These are phyloP conservation scores for Misgurnus mizolepis DNA, from an alignment of 2,113 vertebrate genomes.

Conservation along the genomic window DNA sequence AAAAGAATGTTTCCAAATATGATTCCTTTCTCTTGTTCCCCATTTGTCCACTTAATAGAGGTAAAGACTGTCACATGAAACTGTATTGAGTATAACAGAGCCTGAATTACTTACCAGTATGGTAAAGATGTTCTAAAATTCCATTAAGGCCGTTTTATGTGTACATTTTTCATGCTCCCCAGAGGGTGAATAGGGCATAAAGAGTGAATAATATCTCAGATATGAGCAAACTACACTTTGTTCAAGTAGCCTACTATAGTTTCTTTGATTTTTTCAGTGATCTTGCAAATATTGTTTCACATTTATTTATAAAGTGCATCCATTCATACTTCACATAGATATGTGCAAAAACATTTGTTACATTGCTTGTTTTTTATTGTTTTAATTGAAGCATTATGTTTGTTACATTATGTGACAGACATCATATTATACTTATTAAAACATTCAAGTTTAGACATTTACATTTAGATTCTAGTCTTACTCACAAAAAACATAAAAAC, in stretches of 20 bases:
- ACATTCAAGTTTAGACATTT: background rate
- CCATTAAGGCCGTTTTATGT: background rate
- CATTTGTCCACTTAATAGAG: background rate
- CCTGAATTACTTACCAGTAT: constrained; percentile 1
- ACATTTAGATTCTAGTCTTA: background rate
- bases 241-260: too few relatives aligned
- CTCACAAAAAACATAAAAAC: background rate
- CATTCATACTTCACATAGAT: too few relatives aligned
- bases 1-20: constrained; percentile 1
- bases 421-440: background rate
- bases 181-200: background rate
- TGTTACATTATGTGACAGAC: background rate
- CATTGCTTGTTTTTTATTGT: background rate
- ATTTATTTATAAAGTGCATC: too few relatives aligned
- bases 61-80: background rate
- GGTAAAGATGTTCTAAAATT: background rate
- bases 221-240: background rate
- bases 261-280: too few relatives aligned
- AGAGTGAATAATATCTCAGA: background rate
- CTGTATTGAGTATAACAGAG: background rate
- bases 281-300: too few relatives aligned
- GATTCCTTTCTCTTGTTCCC: background rate
- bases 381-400: background rate
- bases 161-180: constrained; percentile 2
- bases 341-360: background rate